These are phyloP conservation scores for Eleutherodactylus coqui DNA, from an alignment of 2,797 vertebrate genomes.

Conservation along the genomic window DNA sequence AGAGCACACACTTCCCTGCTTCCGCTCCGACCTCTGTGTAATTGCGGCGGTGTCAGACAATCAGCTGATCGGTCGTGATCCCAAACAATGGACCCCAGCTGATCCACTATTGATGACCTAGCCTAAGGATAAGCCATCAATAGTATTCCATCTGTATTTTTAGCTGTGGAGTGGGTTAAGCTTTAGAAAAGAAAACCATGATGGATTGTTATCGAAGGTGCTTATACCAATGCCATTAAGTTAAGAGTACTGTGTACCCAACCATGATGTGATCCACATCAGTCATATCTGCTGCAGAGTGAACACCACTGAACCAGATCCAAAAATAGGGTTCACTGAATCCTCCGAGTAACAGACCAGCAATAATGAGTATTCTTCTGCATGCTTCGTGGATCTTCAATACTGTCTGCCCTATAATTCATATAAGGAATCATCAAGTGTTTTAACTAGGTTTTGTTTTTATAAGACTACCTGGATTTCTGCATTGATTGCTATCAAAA, in stretches of 20 bases:
- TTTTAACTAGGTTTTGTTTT: too few species aligned
- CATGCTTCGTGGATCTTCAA: conserved; percentile 3
- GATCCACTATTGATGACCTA: too few species aligned
- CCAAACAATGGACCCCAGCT: too few species aligned
- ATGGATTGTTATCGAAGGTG: not conserved
- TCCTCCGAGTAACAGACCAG: conserved; percentile 14
- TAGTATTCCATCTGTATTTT: too few species aligned
- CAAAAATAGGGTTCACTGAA: conserved; percentile 10
- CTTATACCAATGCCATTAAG: not conserved
- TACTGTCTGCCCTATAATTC: not conserved
- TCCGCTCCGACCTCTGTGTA: too few species aligned
- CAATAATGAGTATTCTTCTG: conserved; percentile 8
- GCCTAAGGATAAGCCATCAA: too few species aligned
- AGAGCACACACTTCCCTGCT: too few species aligned
- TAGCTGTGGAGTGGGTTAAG: too few species aligned
- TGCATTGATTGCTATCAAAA: too few species aligned
- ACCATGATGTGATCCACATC: not conserved
- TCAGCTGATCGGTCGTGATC: too few species aligned
- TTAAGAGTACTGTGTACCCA: not conserved
- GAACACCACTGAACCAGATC: conserved; percentile 18
- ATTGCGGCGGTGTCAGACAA: too few species aligned
- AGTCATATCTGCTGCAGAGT: conserved; percentile 2
- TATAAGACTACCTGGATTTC: too few species aligned
- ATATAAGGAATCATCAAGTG: not conserved
- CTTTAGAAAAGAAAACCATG: not conserved